These are phyloP conservation scores for Rhabdomys dilectus DNA, from an alignment of 2,113 vertebrate species.

Conservation along the genomic window DNA sequence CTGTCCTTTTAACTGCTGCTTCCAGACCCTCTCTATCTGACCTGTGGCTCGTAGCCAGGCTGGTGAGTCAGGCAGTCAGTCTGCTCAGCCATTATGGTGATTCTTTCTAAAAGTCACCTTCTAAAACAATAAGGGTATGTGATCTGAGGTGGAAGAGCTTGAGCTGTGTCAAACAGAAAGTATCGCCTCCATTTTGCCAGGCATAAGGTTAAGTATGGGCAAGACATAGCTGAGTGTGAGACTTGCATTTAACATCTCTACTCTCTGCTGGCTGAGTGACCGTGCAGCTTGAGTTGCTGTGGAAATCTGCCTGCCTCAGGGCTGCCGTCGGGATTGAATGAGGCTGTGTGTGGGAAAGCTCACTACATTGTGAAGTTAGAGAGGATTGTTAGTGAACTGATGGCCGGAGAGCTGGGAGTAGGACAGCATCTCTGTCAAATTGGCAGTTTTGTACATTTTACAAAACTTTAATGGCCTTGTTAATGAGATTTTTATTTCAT, in stretches of 20 bases:
- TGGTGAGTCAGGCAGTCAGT: background rate
- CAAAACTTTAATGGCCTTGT: constrained; percentile 38
- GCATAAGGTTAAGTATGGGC: background rate
- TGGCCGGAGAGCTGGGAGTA: background rate
- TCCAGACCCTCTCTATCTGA: background rate
- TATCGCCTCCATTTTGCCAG: background rate
- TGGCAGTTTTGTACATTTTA: constrained; percentile 31
- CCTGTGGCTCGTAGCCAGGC: background rate
- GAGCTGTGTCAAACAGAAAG: constrained; percentile 13
- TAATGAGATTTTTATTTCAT: background rate
- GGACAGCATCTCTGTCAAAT: constrained; percentile 26
- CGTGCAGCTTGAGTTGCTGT: background rate
- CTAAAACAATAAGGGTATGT: constrained; percentile 33
- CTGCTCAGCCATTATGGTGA: background rate
- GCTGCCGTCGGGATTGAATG: background rate
- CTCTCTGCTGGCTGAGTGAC: background rate
- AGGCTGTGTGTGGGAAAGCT: constrained; percentile 10
- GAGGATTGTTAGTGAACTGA: background rate
- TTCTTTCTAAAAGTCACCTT: constrained; percentile 54
- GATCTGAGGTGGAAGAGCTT: constrained; percentile 3
- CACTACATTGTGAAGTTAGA: background rate
- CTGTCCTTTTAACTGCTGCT: background rate
- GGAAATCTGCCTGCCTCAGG: background rate
- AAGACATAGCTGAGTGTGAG: background rate
- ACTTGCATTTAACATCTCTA: background rate